Base-by-base conservation (phyloP, 2,113 vertebrate genomes). In the Aptenodytes patagonicus region DNA sequence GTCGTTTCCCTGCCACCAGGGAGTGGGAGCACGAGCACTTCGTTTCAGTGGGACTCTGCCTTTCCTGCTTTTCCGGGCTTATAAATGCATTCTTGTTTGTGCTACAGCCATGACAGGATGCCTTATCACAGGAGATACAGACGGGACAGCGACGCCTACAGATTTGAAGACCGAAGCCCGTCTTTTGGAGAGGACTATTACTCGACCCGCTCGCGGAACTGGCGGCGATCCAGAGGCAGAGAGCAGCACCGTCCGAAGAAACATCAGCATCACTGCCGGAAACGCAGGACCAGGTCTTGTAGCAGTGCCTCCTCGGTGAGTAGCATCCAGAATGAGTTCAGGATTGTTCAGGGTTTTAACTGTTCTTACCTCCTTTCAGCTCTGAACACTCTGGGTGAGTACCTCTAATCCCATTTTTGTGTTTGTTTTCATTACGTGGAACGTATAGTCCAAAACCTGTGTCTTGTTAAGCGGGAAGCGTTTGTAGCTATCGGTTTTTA, bases 271-370 rank as follows among this genome's bases (percentile, higher is more conserved):
- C 95, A 83, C 90, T 98, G 98, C 94, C 94, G 97, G 70, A 98
- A 98, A 76, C 98, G 97, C 93, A 97, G 98, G 96, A 98, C 97
- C 97, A 98, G 98, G 98, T 98, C 98, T 97, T 98, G 98, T 98
- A 98, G 98, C 98, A 98, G 98, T 72, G 95, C 97, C 92, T 98
- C 98, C 98, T 98, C 98, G 98, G 98, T 98, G 98, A 98, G 98
- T 98, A 98, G 95, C 97, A 92, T 81, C 98, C 97, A 75, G 90
- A 80, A 97, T 6, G 92, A 92, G 93, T 46, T 96, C 90, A 68
- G 96, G 94, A 95, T 80, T 96, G 96, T 52, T 84, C 31, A 57
- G 89, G 62, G n/a, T 90, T 87, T 92, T 96, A 97, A 58, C 89
- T n/a, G 44, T 65, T 93, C 70, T 95, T 97, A 49, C 89, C 94